These are phyloP conservation scores for Dysmachus trigonus DNA, from an alignment of 2,888 invertebrate genomes.

Conservation along the genomic window DNA sequence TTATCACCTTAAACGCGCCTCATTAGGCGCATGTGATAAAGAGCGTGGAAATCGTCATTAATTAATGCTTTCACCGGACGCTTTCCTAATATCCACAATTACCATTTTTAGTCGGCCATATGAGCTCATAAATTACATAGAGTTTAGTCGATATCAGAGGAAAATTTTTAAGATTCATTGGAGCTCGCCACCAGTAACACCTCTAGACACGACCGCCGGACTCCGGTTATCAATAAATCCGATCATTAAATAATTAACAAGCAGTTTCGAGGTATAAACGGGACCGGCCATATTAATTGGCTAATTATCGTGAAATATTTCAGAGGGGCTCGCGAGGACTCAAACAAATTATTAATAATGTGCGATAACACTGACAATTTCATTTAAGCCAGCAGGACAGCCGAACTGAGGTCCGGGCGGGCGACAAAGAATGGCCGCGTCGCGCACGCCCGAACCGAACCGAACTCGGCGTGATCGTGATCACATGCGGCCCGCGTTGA, in stretches of 20 bases:
- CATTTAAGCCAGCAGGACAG: slow-evolving; percentile 27
- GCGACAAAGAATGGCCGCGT: background rate
- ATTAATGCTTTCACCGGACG: slow-evolving; percentile 24
- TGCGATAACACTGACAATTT: slow-evolving; percentile 49
- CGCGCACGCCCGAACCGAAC: background rate
- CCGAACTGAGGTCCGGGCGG: background rate
- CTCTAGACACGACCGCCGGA: slow-evolving; percentile 25
- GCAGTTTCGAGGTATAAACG: slow-evolving; percentile 43
- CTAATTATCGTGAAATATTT: slow-evolving; percentile 51
- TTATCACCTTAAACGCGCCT: background rate
- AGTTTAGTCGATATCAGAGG: background rate
- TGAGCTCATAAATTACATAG: slow-evolving; percentile 17
- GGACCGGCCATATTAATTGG: slow-evolving; percentile 48
- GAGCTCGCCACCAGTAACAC: slow-evolving; percentile 35
- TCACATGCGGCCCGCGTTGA: too few relatives aligned
- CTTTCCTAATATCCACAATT: slow-evolving; percentile 42
- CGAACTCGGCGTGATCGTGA: background rate
- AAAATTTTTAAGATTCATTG: slow-evolving; percentile 37
- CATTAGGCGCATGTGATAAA: slow-evolving; percentile 16
- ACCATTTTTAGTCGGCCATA: slow-evolving; percentile 20
- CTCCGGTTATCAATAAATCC: slow-evolving; percentile 48
- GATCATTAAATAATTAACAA: slow-evolving; percentile 51
- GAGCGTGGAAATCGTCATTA: slow-evolving; percentile 16
- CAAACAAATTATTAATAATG: slow-evolving; percentile 50
- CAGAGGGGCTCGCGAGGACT: slow-evolving; percentile 44